Evolutionary conservation across 2,113 vertebrate genomes (phyloP).

Genomic region (Rhynchomys soricoides): DNA sequence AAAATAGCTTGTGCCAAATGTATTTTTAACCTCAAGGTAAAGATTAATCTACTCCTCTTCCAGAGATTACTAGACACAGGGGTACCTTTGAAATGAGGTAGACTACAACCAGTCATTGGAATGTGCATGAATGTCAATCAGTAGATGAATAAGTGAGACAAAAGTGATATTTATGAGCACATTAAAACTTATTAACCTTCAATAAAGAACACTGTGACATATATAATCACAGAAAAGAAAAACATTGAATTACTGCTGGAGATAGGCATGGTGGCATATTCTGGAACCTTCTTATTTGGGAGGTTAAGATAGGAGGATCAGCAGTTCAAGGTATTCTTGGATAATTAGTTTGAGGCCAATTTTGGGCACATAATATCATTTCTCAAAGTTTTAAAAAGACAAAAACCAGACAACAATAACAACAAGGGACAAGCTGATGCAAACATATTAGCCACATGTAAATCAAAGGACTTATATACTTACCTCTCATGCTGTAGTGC

Average conservation of each 20-base stretch:
- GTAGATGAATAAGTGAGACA: neutral
- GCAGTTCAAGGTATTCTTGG: no score
- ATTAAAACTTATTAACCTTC: neutral
- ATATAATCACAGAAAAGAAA: neutral
- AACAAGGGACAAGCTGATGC: neutral
- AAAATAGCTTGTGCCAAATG: no score
- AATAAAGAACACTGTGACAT: neutral
- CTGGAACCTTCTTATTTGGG: neutral
- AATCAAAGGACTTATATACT: neutral
- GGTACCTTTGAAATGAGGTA: neutral
- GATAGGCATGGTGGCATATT: neutral
- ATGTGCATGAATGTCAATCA: neutral
- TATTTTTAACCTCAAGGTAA: no score
- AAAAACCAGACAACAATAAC: neutral
- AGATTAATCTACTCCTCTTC: no score
- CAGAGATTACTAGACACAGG: neutral
- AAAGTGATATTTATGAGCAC: neutral
- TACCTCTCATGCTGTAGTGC: neutral
- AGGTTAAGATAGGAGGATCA: neutral
- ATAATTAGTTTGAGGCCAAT: neutral
- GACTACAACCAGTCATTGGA: neutral
- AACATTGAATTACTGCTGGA: neutral
- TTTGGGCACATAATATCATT: neutral
- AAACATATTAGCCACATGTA: neutral
- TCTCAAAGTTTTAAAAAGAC: neutral